Base-by-base conservation (phyloP, 2,113 vertebrate species). In the Larimichthys crocea region DNA sequence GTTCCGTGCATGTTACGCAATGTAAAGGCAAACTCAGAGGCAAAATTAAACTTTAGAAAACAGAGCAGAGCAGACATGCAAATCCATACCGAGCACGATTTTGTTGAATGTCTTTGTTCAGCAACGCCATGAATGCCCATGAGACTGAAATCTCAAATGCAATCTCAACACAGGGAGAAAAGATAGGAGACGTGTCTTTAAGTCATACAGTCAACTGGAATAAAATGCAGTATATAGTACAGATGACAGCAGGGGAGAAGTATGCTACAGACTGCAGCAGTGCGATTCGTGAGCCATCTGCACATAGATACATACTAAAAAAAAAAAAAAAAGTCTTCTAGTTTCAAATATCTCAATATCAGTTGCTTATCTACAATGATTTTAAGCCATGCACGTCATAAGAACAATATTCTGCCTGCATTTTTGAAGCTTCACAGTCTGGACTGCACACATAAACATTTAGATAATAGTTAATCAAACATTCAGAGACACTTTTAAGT, bases 151-250 rank as follows among this genome's bases (percentile, higher is more conserved):
- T 60, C 53, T 65, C 75, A 79, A 79, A 68, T 60, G 74, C 20
- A 74, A 68, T 60, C 22, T 85, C 88, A 83, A 89, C 83, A 64
- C 49, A 70, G 67, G 24, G n/a, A 42, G 22, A 66, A 52, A 40
- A 84, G 82, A 91, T 74, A 87, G 83, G 79, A 84, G 57, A 78
- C 19, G 0, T 22, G 52, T 59, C 74, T 85, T 74, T 50, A 86
- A 90, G 65, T 40, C 70, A 56, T 80, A 64, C 79, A 75, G 71
- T 67, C 66, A 35, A 44, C 61, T 66, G 61, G 63, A 76, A 75
- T 49, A 71, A 74, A 68, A 40, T 9, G 1, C 65, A 75, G 29
- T 15, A 35, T 67, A 60, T 60, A 61, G 59, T 55, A 22, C 53
- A 35, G 15, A 68, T 73, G 65, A 63, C 71, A 82, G 75, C 22